Percentiles rank a stretch among this genome's conserved stretches.
phyloP scores from a whole-genome alignment of 2,113 vertebrate species.

The Melanerpes aurifrons region DNA sequence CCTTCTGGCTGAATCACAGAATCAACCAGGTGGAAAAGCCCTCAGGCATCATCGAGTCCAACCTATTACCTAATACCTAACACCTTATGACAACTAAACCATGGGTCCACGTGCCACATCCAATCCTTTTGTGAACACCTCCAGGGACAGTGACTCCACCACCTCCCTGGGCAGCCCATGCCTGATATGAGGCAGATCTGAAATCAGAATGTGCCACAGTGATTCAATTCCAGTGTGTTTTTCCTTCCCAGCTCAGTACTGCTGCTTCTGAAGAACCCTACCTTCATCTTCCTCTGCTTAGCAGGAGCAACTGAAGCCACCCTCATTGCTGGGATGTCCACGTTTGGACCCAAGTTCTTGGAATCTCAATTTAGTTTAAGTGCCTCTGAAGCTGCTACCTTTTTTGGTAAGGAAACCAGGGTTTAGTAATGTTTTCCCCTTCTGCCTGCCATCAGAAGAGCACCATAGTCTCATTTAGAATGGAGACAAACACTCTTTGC shows the following conservation, averaged over 20 bases:
- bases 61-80: too few species aligned
- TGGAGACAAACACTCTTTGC: not conserved
- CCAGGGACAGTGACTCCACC: too few species aligned
- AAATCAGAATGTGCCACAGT: not conserved
- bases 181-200: not conserved
- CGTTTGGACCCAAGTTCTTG: slow-evolving; percentile 94
- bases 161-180: too few species aligned
- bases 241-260: slow-evolving; percentile 79
- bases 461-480: not conserved
- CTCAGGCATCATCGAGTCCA: too few species aligned
- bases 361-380: slow-evolving; percentile 96
- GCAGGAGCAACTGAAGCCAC: slow-evolving; percentile 92
- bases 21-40: too few species aligned
- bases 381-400: slow-evolving; percentile 90
- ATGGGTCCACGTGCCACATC: too few species aligned
- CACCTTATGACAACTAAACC: too few species aligned
- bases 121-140: too few species aligned
- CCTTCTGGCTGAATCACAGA: not conserved
- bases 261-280: slow-evolving; percentile 90
- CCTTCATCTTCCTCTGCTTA: slow-evolving; percentile 93
- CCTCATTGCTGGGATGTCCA: slow-evolving; percentile 93
- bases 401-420: slow-evolving; percentile 85
- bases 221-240: not conserved
- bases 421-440: not conserved
- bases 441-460: not conserved